phyloP scores from a whole-genome alignment of 2,797 vertebrate species.

The Halcyon smyrnensis region DNA sequence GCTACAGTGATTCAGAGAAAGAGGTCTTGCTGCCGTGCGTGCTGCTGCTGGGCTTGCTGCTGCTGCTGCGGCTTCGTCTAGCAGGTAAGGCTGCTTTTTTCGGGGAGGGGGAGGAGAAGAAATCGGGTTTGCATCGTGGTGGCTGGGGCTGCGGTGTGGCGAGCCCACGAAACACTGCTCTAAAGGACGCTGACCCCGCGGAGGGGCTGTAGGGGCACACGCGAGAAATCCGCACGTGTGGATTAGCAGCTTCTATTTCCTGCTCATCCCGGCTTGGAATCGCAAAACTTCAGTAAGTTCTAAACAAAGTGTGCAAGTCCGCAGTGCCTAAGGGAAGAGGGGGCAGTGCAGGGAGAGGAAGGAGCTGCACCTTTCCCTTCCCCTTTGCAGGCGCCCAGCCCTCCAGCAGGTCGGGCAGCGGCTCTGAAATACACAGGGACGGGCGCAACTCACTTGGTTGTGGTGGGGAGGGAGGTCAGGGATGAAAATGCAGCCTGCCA shows the following conservation, averaged over 20 bases:
- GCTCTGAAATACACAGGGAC: fast-evolving
- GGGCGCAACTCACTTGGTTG: fast-evolving
- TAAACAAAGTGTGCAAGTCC: conserved; percentile 45
- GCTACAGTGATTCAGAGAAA: conserved; percentile 18
- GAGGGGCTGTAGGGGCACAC: background rate
- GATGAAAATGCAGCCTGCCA: fast-evolving
- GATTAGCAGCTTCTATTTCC: background rate
- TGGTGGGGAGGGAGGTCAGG: fast-evolving
- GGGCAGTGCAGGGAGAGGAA: background rate
- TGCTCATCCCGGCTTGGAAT: conserved; percentile 1
- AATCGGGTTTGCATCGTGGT: background rate
- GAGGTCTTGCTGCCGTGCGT: background rate
- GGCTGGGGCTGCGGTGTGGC: background rate
- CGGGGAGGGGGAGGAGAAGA: background rate
- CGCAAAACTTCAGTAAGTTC: conserved; percentile 77
- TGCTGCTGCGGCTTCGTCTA: conserved; percentile 23
- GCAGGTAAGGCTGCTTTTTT: conserved; percentile 67
- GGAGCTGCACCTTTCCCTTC: background rate
- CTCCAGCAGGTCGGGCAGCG: fast-evolving
- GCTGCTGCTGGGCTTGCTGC: background rate
- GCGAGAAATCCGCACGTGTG: background rate
- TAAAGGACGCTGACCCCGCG: background rate
- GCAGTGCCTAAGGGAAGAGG: background rate
- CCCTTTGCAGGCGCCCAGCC: background rate
- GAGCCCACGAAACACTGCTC: background rate